Conservation (phyloP, 2,797 vertebrate species). For the Coreius guichenoti region DNA sequence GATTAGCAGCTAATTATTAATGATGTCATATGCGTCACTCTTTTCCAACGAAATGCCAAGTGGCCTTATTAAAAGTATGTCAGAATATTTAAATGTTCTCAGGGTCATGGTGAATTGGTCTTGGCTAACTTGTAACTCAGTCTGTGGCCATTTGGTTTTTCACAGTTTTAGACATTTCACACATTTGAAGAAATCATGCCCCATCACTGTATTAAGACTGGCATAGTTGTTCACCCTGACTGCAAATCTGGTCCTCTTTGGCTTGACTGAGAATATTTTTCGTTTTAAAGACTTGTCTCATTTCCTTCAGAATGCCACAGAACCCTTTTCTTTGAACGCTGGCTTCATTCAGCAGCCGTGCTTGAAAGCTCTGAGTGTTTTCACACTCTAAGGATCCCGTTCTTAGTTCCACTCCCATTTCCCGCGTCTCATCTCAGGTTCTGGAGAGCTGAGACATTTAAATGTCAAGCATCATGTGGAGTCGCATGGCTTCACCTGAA, state of each 20-base stretch:
- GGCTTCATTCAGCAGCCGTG: constrained; percentile 9
- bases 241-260: background rate
- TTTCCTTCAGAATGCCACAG: background rate
- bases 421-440: constrained; percentile 2
- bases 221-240: background rate
- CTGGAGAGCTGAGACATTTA: constrained; percentile 6
- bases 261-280: constrained; percentile 26
- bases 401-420: constrained; percentile 25
- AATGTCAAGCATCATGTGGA: constrained; percentile 38
- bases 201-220: background rate
- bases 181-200: constrained; percentile 4
- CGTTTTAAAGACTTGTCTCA: constrained; percentile 36
- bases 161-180: background rate
- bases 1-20: background rate
- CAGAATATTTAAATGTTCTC: background rate
- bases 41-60: background rate
- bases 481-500: constrained; percentile 20
- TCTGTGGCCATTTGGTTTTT: constrained; percentile 18
- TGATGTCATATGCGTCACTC: background rate
- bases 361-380: constrained; percentile 40
- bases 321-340: constrained; percentile 37
- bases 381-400: constrained; percentile 22
- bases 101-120: background rate
- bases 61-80: background rate
- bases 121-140: background rate